Evolutionary conservation across 1,140 invertebrate genomes (phyloP).

Genomic region (Drosophila tropicalis): DNA sequence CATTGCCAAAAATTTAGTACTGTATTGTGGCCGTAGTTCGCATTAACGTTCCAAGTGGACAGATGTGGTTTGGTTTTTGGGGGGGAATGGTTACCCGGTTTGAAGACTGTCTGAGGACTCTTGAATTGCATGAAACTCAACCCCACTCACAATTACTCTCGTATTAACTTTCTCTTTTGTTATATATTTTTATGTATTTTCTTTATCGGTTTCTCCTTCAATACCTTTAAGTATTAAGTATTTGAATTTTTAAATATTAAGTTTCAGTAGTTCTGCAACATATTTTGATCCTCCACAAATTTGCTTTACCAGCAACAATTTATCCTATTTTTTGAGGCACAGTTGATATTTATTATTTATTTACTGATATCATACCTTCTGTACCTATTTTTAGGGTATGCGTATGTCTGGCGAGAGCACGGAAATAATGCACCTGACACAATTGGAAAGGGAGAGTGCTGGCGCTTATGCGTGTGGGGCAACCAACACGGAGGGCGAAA

Average conservation of each 20-base stretch:
- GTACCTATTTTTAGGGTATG: constrained; percentile 71
- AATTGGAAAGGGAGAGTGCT: constrained; percentile 83
- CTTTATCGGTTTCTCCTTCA: too few relatives aligned
- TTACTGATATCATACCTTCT: not conserved
- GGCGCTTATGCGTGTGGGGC: constrained; percentile 89
- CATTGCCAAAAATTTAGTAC: constrained; percentile 1
- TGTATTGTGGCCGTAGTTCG: constrained; percentile 36
- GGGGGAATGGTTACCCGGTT: not conserved
- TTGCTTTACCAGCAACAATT: not conserved
- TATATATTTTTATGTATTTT: too few relatives aligned
- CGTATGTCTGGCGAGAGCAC: constrained; percentile 83
- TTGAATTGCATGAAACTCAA: not conserved
- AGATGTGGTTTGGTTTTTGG: constrained; percentile 15
- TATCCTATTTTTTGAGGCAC: not conserved
- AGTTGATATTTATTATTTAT: not conserved
- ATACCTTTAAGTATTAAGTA: too few relatives aligned
- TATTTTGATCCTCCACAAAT: too few relatives aligned
- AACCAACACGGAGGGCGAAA: constrained; percentile 88
- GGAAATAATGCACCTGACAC: constrained; percentile 84
- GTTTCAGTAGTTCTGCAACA: too few relatives aligned
- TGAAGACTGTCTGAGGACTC: constrained; percentile 19
- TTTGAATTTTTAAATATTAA: too few relatives aligned
- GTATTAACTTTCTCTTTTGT: too few relatives aligned
- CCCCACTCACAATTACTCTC: too few relatives aligned
- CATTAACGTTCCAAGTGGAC: constrained; percentile 42